phyloP scores from a whole-genome alignment of 2,113 vertebrate species.

The Coptodon bakossiorum region DNA sequence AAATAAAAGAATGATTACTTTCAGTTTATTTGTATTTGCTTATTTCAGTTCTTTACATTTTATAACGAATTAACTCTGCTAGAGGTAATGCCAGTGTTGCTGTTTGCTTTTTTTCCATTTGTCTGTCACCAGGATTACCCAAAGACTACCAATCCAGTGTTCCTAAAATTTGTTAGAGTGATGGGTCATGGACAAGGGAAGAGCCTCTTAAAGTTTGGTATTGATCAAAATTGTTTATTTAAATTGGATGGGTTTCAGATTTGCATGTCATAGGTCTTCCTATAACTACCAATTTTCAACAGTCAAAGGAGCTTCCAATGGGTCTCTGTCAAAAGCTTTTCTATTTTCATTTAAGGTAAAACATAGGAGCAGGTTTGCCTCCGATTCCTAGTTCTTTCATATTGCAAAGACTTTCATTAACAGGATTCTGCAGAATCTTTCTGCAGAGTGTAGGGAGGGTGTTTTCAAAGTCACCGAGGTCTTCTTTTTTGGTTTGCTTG shows the following conservation, averaged over 20 bases:
- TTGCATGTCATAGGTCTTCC: not conserved
- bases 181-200: not conserved
- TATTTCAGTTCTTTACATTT: not conserved
- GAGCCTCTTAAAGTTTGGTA: not conserved
- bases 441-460: not conserved
- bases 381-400: not conserved
- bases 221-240: not conserved
- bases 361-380: not conserved
- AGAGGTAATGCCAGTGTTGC: not conserved
- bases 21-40: not conserved
- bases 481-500: not conserved
- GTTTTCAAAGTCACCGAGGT: not conserved
- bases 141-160: not conserved
- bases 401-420: not conserved
- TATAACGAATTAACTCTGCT: not conserved
- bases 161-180: not conserved
- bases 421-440: not conserved
- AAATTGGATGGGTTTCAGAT: not conserved
- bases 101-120: not conserved
- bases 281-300: not conserved
- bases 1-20: not conserved
- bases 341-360: not conserved
- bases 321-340: not conserved
- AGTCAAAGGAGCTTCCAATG: not conserved
- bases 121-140: not conserved